These are phyloP conservation scores for Phymanthus crucifer DNA, from an alignment of 92 coral and sea anemone species.

Conservation along the genomic window DNA sequence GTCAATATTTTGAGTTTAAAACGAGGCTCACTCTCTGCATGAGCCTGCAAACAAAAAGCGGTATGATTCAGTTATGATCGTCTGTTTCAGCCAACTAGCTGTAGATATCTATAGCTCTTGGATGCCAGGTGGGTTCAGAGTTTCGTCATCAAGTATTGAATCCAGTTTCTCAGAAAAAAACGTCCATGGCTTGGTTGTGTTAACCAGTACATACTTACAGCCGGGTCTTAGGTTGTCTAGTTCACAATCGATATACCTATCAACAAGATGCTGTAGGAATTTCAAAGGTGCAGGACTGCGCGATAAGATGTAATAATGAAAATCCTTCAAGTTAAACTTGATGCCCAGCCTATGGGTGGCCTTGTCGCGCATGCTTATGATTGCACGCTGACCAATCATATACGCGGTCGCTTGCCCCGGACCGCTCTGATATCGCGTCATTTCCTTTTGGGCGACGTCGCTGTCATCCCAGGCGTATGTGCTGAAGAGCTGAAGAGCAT, in stretches of 20 bases:
- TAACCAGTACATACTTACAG: conserved; percentile 41
- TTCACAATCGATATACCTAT: conserved; percentile 60
- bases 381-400: conserved; percentile 95
- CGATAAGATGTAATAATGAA: conserved; percentile 83
- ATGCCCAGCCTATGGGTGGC: conserved; percentile 67
- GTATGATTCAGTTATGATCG: neutral
- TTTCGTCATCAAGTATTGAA: conserved; percentile 4
- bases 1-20: too few relatives aligned
- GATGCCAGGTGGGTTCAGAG: conserved; percentile 12
- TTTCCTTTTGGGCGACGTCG: conserved; percentile 91
- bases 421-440: conserved; percentile 92
- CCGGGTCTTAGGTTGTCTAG: conserved; percentile 41
- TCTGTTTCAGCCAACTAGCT: neutral
- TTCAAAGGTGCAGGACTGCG: conserved; percentile 81
- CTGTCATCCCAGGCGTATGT: conserved; percentile 93
- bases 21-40: too few relatives aligned
- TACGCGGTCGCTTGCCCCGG: conserved; percentile 98
- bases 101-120: conserved; percentile 6
- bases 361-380: conserved; percentile 64
- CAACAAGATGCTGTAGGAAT: conserved; percentile 57
- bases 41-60: too few relatives aligned
- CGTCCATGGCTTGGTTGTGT: neutral
- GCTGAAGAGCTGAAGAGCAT: conserved; percentile 73
- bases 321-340: conserved; percentile 69
- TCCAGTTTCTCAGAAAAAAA: neutral